Evolutionary conservation across 1,140 invertebrate species (phyloP), one percentile per base, ranked within the genome.

Genomic region (Adelges cooleyi): DNA sequence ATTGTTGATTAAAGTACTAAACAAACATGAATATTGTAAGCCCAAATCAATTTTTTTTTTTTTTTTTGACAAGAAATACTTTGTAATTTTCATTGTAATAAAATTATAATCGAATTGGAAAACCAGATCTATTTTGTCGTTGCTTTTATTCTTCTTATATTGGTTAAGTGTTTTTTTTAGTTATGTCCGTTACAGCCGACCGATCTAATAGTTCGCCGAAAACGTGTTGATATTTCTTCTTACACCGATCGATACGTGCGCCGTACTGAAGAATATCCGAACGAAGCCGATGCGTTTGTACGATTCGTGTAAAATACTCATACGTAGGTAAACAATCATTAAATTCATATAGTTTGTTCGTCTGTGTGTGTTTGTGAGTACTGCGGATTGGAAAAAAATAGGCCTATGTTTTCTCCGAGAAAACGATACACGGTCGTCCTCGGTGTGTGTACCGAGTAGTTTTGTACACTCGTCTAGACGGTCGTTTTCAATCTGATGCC

Each of bases 111-210:
- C 25, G 10, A 59, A 56, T n/a, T 56, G 40, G 46, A 62, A 48
- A 62, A 46, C n/a, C 23, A 13, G 29, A 46, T 18, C 46, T 46
- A 27, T 62, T 62, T 62, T 62, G 42, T 62, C 44, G 56, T 33
- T 42, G n/a, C 56, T 40, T 59, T 27, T 48, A 44, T 59, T 17
- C 40, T 46, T n/a, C 54, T 20, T 62, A 62, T 62, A 62, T 62
- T 62, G 46, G 42, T 62, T 62, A 62, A 62, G 56, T 62, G 56
- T 62, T 62, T 62, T n/a, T n/a, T 62, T 62, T 62, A 62, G 56
- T 62, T 62, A 33, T 62, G 56, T 46, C 23, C 40, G 17, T 29
- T 62, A 62, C 56, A 62, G 56, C 42, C 56, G 56, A 48, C 42
- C 25, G 56, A 62, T 62, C 10, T 27, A 22, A 25, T 62, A 62